phyloP scores from a whole-genome alignment of 2,888 invertebrate species.

The Tetragnatha montana region DNA sequence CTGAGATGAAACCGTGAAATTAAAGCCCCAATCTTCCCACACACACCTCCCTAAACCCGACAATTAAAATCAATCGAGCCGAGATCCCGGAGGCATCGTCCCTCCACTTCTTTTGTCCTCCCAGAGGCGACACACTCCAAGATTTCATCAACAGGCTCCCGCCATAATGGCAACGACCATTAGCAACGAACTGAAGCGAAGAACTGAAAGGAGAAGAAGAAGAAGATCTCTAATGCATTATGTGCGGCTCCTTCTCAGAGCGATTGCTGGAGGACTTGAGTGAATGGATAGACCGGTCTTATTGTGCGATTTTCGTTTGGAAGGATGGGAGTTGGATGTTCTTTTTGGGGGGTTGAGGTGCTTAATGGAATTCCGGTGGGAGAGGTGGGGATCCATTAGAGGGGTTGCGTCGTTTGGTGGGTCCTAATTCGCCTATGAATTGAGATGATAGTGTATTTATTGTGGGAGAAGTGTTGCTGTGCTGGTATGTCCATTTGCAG shows the following conservation, averaged over 20 bases:
- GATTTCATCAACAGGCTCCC: not conserved
- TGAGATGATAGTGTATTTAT: too few relatives aligned
- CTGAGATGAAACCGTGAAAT: too few relatives aligned
- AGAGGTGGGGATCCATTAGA: not conserved
- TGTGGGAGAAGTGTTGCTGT: too few relatives aligned
- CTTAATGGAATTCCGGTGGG: not conserved
- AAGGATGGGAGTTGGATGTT: not conserved
- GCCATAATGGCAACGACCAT: not conserved
- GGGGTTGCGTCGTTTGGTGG: too few relatives aligned
- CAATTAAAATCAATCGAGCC: too few relatives aligned
- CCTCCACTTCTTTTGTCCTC: not conserved
- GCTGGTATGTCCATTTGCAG: too few relatives aligned
- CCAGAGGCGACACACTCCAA: not conserved
- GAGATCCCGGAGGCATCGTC: too few relatives aligned
- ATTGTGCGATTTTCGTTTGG: not conserved
- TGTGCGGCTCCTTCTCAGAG: not conserved
- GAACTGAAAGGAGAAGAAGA: not conserved
- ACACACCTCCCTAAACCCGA: too few relatives aligned
- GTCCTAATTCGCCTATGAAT: too few relatives aligned
- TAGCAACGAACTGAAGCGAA: not conserved
- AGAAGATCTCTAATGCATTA: not conserved
- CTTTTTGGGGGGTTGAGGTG: not conserved
- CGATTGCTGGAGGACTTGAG: not conserved
- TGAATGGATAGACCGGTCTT: not conserved
- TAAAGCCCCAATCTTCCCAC: not conserved